Percentiles rank a stretch among this genome's conserved stretches.
Conservation (phyloP, 2,113 vertebrate species). For the Carollia perspicillata region DNA sequence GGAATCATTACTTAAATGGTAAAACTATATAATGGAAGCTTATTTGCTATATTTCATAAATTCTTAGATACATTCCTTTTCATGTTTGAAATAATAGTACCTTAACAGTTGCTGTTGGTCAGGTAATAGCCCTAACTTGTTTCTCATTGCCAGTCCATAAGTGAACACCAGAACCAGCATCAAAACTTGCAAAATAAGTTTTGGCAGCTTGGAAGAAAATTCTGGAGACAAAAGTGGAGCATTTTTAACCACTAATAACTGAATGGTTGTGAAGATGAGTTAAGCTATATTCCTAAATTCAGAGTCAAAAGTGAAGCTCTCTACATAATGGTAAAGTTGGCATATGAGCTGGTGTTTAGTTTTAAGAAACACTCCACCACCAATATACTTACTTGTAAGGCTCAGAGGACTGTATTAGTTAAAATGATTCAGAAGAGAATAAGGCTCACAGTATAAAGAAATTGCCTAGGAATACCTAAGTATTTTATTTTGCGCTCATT, state of each 20-base stretch:
- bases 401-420: background rate
- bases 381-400: background rate
- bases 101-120: background rate
- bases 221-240: background rate
- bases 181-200: background rate
- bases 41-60: background rate
- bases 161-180: background rate
- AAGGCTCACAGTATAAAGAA: background rate
- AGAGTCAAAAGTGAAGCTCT: slow-evolving; percentile 10
- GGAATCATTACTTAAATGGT: slow-evolving; percentile 30
- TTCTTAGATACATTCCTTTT: slow-evolving; percentile 17
- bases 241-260: background rate
- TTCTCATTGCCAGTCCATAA: background rate
- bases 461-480: background rate
- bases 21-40: background rate
- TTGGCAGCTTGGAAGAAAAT: background rate
- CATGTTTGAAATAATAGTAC: background rate
- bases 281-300: background rate
- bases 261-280: background rate
- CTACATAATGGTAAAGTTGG: background rate
- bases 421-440: background rate
- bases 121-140: background rate
- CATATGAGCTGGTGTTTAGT: background rate
- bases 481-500: slow-evolving; percentile 22
- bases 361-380: background rate